Evolutionary conservation across 2,888 invertebrate species (phyloP).

Genomic region (Anaspis maculata): DNA sequence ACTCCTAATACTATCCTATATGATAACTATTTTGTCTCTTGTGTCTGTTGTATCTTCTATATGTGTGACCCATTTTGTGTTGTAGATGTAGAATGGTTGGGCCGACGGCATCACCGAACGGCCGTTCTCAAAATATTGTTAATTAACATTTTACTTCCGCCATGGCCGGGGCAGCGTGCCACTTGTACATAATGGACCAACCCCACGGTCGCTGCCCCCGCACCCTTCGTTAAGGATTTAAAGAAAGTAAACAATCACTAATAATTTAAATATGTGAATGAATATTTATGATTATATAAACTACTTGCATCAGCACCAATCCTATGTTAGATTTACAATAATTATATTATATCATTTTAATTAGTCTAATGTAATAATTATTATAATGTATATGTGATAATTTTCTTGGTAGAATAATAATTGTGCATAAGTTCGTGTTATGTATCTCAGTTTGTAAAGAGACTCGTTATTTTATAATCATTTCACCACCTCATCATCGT

Average conservation of each 20-base stretch:
- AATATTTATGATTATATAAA: slow-evolving; percentile 31
- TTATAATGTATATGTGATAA: slow-evolving; percentile 45
- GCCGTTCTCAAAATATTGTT: slow-evolving; percentile 1
- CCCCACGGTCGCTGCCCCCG: slow-evolving; percentile 16
- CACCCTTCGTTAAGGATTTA: slow-evolving; percentile 4
- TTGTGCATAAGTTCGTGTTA: slow-evolving; percentile 41
- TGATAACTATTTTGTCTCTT: neutral
- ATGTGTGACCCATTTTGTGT: slow-evolving; percentile 30
- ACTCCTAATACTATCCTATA: neutral
- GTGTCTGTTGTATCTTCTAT: neutral
- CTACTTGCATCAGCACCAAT: slow-evolving; percentile 42
- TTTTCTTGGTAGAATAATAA: slow-evolving; percentile 43
- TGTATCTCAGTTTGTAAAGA: slow-evolving; percentile 44
- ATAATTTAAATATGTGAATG: slow-evolving; percentile 26
- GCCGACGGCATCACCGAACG: too few relatives aligned
- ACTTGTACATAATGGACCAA: slow-evolving; percentile 43
- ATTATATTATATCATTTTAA: slow-evolving; percentile 30
- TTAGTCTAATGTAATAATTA: slow-evolving; percentile 23
- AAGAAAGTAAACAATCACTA: slow-evolving; percentile 42
- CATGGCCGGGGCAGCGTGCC: slow-evolving; percentile 34
- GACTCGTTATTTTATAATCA: slow-evolving; percentile 30
- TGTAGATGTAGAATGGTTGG: slow-evolving; percentile 16
- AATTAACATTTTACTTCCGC: slow-evolving; percentile 36
- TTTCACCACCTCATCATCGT: slow-evolving; percentile 18
- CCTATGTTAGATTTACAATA: slow-evolving; percentile 39